These are phyloP conservation scores for Cyphomyrus discorhynchus DNA, from an alignment of 2,113 vertebrate species.

Conservation along the genomic window DNA sequence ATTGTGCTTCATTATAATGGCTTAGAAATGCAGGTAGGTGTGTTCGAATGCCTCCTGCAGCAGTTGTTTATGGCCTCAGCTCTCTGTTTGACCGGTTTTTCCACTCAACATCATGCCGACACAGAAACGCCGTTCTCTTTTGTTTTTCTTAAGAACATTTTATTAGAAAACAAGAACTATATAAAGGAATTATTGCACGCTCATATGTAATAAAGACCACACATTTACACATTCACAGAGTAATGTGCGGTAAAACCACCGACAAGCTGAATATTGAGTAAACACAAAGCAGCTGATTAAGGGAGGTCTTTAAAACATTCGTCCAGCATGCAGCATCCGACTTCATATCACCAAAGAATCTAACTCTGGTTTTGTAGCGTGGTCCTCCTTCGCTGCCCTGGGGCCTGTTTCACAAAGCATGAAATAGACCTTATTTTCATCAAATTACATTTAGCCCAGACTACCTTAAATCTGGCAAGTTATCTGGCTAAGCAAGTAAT, in stretches of 20 bases:
- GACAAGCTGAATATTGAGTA: slow-evolving; percentile 23
- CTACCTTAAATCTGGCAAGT: too few species aligned
- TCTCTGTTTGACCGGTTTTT: background rate
- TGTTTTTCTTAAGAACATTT: slow-evolving; percentile 31
- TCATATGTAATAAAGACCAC: slow-evolving; percentile 12
- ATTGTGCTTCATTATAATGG: background rate
- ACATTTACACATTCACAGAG: background rate
- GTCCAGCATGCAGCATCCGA: background rate
- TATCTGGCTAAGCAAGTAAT: too few species aligned
- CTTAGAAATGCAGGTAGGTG: background rate
- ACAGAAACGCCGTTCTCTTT: background rate
- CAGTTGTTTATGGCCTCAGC: background rate
- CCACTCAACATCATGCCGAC: background rate
- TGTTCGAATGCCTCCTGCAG: background rate
- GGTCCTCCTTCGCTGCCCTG: background rate
- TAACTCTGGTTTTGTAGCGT: background rate
- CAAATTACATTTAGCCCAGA: too few species aligned
- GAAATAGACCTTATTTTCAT: too few species aligned
- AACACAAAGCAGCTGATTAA: background rate
- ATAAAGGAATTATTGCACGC: slow-evolving; percentile 32
- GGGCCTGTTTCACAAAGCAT: too few species aligned
- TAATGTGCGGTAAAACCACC: slow-evolving; percentile 4
- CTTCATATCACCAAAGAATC: slow-evolving; percentile 13
- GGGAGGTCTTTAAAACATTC: background rate
- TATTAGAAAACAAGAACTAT: slow-evolving; percentile 36